Conservation (phyloP, 2,797 vertebrate genomes). For the Hirundo rustica region DNA sequence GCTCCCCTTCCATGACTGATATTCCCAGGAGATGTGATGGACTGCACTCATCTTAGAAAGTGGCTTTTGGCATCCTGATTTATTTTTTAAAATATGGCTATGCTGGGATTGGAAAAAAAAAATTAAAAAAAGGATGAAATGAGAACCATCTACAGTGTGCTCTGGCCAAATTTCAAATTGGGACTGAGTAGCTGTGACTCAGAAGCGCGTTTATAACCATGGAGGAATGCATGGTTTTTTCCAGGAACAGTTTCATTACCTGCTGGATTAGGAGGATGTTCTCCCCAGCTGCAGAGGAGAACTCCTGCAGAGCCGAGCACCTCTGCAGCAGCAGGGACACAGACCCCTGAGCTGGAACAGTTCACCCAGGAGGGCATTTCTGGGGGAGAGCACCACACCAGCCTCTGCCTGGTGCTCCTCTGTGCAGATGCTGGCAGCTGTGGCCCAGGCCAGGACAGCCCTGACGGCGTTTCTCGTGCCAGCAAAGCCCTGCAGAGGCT, state of each 20-base stretch:
- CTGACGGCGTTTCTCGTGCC: background rate
- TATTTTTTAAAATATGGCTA: background rate
- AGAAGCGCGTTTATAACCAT: background rate
- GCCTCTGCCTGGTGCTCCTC: background rate
- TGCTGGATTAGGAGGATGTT: background rate
- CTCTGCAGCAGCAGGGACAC: background rate
- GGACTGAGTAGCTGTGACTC: slow-evolving; percentile 37
- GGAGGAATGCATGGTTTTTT: background rate
- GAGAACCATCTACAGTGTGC: background rate
- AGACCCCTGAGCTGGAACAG: background rate
- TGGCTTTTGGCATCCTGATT: background rate
- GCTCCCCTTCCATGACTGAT: background rate
- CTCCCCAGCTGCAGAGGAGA: background rate
- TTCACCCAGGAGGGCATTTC: background rate
- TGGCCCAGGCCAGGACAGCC: background rate
- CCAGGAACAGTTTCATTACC: slow-evolving; percentile 25
- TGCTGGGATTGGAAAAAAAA: background rate
- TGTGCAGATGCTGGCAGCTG: background rate
- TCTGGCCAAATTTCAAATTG: slow-evolving; percentile 32
- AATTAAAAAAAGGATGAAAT: background rate
- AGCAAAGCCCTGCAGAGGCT: background rate
- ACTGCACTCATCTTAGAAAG: slow-evolving; percentile 16
- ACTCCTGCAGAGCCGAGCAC: background rate
- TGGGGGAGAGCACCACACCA: background rate
- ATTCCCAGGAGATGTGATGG: background rate